Evolutionary conservation across 2,888 invertebrate genomes (phyloP).

Genomic region (Camponotus fellah): DNA sequence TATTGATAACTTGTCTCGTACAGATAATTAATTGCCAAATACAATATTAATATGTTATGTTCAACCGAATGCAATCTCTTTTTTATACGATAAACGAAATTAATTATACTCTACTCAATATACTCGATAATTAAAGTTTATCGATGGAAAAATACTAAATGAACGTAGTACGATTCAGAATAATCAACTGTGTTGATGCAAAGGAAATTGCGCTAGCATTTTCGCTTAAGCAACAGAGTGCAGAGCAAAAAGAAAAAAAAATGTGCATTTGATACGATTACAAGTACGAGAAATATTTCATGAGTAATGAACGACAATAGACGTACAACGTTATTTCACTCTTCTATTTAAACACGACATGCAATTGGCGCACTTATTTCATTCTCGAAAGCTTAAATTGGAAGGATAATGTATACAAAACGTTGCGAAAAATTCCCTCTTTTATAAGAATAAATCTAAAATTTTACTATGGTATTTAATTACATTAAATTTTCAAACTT

Average conservation of each 20-base stretch:
- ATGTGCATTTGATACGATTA: background rate
- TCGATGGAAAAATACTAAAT: constrained; percentile 1
- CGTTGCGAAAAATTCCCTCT: too few relatives aligned
- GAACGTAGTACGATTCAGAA: background rate
- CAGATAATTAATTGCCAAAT: background rate
- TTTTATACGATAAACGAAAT: constrained; percentile 1
- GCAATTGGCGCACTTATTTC: background rate
- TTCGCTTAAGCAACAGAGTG: constrained; percentile 25
- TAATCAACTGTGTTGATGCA: background rate
- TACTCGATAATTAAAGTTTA: constrained; percentile 15
- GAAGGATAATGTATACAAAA: background rate
- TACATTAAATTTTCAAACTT: background rate
- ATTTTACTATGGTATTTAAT: background rate
- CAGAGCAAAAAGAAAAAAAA: background rate
- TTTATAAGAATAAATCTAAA: background rate
- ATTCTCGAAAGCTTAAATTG: background rate
- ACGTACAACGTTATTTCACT: background rate
- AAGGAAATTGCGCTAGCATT: constrained; percentile 15
- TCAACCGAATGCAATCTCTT: background rate
- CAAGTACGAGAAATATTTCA: background rate
- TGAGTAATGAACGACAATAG: background rate
- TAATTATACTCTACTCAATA: constrained; percentile 1
- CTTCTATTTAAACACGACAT: background rate
- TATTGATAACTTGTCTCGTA: background rate
- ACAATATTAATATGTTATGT: background rate